These are phyloP conservation scores for Chirona hameri DNA, from an alignment of 2,888 invertebrate genomes.

Conservation along the genomic window DNA sequence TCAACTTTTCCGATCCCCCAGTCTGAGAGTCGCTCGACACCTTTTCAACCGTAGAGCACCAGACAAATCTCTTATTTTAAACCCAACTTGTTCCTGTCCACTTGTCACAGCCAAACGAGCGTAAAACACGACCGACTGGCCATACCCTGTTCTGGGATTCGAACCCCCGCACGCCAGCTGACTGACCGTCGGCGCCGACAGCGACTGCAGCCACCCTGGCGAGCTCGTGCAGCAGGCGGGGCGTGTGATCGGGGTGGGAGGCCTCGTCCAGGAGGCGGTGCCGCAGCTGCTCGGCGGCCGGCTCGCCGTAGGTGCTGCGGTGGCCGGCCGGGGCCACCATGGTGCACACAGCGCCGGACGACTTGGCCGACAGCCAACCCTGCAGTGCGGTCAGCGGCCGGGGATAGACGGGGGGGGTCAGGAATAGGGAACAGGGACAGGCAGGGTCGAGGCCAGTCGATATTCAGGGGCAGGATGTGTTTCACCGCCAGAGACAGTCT, in stretches of 20 bases:
- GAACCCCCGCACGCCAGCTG: background rate
- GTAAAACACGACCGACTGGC: no score
- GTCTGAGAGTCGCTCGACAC: no score
- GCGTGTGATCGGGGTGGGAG: background rate
- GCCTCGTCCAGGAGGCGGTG: background rate
- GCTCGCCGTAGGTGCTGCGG: background rate
- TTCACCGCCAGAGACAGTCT: no score
- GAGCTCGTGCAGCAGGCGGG: slow-evolving; percentile 1
- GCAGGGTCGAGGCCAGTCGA: no score
- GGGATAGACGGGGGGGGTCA: background rate
- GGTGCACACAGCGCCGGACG: background rate
- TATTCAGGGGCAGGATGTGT: no score
- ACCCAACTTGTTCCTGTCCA: no score
- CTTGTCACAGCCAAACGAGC: no score
- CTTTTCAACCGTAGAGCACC: no score
- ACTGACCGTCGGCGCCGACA: slow-evolving; percentile 4
- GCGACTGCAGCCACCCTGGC: background rate
- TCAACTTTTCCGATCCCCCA: no score
- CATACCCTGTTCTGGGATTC: no score
- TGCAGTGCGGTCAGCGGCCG: background rate
- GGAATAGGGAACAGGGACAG: background rate
- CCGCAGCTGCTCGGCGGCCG: background rate
- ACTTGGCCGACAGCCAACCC: background rate
- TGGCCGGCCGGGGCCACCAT: background rate
- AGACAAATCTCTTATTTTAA: no score